Base-by-base conservation (phyloP, 2,888 invertebrate genomes). In the Hermaeophaga mercurialis region DNA sequence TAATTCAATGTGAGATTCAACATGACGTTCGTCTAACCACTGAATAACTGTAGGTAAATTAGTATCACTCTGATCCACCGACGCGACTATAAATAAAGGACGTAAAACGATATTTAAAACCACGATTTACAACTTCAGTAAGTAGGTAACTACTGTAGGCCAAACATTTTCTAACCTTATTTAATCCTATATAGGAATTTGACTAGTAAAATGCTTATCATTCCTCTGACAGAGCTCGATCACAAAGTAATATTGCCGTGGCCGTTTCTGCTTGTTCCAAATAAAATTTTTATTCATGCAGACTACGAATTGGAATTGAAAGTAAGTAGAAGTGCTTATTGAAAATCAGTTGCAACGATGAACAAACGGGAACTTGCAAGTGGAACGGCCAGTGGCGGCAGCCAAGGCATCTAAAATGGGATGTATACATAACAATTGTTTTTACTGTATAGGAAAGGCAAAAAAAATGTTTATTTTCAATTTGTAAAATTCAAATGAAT, bases 221-320 rank as follows among this genome's bases (percentile, higher is more conserved):
- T 44, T 44, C 44, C 12, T 9, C 7, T 8, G 39, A 39, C 44
- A 26, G 14, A 15, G n/a, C 24, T 8, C 24, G 36, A 36, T 36
- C 17, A 17, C 26, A 44, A 44, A 44, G 44, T 28, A 26, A 28
- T 26, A 44, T 9, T 9, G 24, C 9, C 36, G 36, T 34, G 12
- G 33, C 14, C 33, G 33, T 31, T 31, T 31, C 31, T 22, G 22
- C 9, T 18, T 22, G 41, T 44, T 44, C 44, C 44, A 44, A 44
- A 44, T 44, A 44, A 41, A 12, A 28, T 44, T 44, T 44, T 44
- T 44, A 26, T 26, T 22, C 15, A 44, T 44, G 28, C 44, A 44
- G 44, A 39, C 39, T 22, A 39, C 39, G 39, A 44, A 44, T 44
- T 44, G 14, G 7, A 44, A 44, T 44, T 24, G 44, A 44, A 44